Base-by-base conservation (phyloP, 2,113 vertebrate genomes). In the Chamaetylas fuelleborni region DNA sequence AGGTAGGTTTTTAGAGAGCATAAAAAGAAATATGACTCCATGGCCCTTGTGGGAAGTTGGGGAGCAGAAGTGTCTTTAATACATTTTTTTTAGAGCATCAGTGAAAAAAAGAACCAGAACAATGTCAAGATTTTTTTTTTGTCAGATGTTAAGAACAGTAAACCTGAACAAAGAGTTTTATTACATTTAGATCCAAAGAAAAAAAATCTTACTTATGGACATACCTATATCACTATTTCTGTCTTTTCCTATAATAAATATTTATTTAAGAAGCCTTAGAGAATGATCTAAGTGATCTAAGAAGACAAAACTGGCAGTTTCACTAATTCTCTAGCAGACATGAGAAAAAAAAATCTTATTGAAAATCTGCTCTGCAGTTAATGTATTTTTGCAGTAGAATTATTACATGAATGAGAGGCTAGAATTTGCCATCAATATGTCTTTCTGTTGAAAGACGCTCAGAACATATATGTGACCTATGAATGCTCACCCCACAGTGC, bases 1-100 rank as follows among this genome's bases (percentile, higher is more conserved):
- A 81, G 40, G 28, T 53, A 70, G 19, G 73, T 14, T 65, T 73
- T 92, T 47, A 73, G 28, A 54, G 19, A 74, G 29, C 1, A 38
- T 29, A 12, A 80, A 67, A 56, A 26, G 19, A 87, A 85, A 43
- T 45, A 51, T 3, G 3, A 40, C 5, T 40, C 19, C 1, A 53
- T n/a, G 25, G 40, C 6, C 31, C 34, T 70, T 50, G 4, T 29
- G 11, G 16, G 5, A 25, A 16, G 7, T 6, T 24, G 9, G 4
- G 6, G 5, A 5, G 2, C 1, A 7, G 9, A 20, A 79, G 4
- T 33, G 4, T 6, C 11, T 76, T 86, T 83, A 58, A 53, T 38
- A 6, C n/a, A 15, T 2, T 2, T 2, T 4, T 73, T 57, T 60
- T 38, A 58, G 12, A 10, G 0, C 6, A 42, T 40, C 20, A 45